Evolutionary conservation across 2,888 invertebrate genomes (phyloP).

Genomic region (Meiosimyza decipiens): DNA sequence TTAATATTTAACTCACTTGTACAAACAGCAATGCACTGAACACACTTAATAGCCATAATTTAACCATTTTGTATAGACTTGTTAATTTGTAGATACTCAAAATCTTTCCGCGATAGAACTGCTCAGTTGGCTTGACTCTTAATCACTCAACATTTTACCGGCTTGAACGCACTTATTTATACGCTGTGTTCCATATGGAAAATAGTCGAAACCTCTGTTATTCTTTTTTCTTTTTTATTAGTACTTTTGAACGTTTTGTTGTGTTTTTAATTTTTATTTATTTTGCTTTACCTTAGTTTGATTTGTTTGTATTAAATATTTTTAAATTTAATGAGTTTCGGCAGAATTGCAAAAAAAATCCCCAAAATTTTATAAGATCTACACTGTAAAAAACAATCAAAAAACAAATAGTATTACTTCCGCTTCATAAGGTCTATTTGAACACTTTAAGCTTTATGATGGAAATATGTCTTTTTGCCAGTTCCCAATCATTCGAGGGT

Average conservation of each 20-base stretch:
- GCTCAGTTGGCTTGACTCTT: slow-evolving; percentile 34
- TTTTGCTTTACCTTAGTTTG: slow-evolving; percentile 41
- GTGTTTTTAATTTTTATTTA: slow-evolving; percentile 41
- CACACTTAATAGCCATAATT: slow-evolving; percentile 49
- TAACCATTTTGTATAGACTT: slow-evolving; percentile 48
- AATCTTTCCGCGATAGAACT: slow-evolving; percentile 1
- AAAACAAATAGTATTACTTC: neutral
- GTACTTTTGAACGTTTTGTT: slow-evolving; percentile 43
- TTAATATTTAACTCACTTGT: slow-evolving; percentile 47
- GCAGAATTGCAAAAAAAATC: slow-evolving; percentile 18
- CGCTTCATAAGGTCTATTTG: too few relatives aligned
- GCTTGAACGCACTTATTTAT: slow-evolving; percentile 47
- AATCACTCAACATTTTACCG: slow-evolving; percentile 41
- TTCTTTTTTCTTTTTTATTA: slow-evolving; percentile 14
- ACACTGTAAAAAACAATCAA: neutral
- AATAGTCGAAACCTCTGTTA: slow-evolving; percentile 43
- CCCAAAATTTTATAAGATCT: slow-evolving; percentile 5
- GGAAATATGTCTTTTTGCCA: too few relatives aligned
- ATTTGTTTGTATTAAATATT: too few relatives aligned
- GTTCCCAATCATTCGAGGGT: too few relatives aligned
- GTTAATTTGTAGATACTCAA: slow-evolving; percentile 19
- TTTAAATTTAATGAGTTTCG: neutral
- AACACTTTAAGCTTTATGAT: too few relatives aligned
- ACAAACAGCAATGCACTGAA: slow-evolving; percentile 46
- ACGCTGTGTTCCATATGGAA: slow-evolving; percentile 41